Conservation (phyloP, 2,797 vertebrate genomes). For the Acestrorhynchus altus region DNA sequence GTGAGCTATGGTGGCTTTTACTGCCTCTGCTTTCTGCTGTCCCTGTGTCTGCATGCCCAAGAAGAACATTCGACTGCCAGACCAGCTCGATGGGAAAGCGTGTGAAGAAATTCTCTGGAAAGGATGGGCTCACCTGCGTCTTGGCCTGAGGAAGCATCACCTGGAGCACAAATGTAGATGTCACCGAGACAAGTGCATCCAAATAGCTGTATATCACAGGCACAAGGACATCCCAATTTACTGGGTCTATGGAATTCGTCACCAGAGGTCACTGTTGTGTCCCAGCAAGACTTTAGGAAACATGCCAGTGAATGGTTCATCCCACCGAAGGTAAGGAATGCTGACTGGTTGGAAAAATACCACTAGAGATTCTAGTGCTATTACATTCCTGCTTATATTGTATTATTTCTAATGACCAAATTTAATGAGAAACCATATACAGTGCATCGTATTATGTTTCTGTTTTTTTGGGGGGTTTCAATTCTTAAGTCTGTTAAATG, state of each 20-base stretch:
- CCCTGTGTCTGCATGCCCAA: slow-evolving; percentile 42
- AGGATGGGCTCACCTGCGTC: neutral
- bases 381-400: too few species aligned
- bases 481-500: neutral
- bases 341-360: neutral
- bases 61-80: slow-evolving; percentile 41
- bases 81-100: slow-evolving; percentile 46
- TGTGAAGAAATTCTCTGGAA: slow-evolving; percentile 41
- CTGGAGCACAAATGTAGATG: slow-evolving; percentile 30
- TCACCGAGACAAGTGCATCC: slow-evolving; percentile 44
- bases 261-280: slow-evolving; percentile 3
- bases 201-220: slow-evolving; percentile 40
- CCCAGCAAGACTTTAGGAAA: slow-evolving; percentile 40
- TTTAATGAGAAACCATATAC: too few species aligned
- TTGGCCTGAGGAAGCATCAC: slow-evolving; percentile 20
- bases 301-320: slow-evolving; percentile 45
- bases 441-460: too few species aligned
- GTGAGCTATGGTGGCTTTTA: slow-evolving; percentile 13
- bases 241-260: slow-evolving; percentile 41
- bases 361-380: neutral
- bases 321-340: slow-evolving; percentile 58
- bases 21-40: slow-evolving; percentile 17
- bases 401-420: too few species aligned
- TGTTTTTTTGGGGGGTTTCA: too few species aligned
- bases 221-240: slow-evolving; percentile 37